Evolutionary conservation across 2,888 invertebrate species (phyloP), one percentile per base, ranked within the genome.

Genomic region (Idaea straminata): DNA sequence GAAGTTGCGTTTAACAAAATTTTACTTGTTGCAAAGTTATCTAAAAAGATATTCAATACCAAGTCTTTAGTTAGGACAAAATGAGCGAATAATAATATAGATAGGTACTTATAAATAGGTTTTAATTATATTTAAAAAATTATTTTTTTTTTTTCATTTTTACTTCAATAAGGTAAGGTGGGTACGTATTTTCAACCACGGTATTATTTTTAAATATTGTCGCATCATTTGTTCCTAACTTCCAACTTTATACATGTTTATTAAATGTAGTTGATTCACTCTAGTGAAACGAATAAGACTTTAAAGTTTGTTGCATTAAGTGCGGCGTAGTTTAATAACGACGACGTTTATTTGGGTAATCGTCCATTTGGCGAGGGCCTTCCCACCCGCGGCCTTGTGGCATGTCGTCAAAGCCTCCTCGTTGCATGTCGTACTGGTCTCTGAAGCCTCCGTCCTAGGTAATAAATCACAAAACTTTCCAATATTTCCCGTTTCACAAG

Each of bases 281-380:
- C 47, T 13, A 47, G 47, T 47, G 47, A 47, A 5, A 10, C 7
- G 47, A 47, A 47, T 47, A 47, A 47, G 47, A 4, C 13, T 13
- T 47, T 47, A 25, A n/a, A 25, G 25, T 25, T 25, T 25, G 25
- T 25, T 25, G 25, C 25, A 25, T 25, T 25, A 25, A 25, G 25
- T 15, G 57, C 13, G 5, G 15, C 58, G 58, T 59, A 34, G 70
- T 81, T 91, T 94, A 95, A 85, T 93, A 95, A 74, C 95, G 94
- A 82, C 95, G 94, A 76, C 95, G 93, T 90, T 95, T 95, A 89
- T 93, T 94, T 80, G 95, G 95, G 86, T 90, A 95, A 90, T 95
- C 95, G 74, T 95, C 95, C 84, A 92, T 87, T 85, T 91, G 94
- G 83, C 92, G 92, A 74, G 88, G 85, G 74, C 93, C 93, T 69